Evolutionary conservation across 2,797 vertebrate genomes (phyloP).

Genomic region (Dendrocincla fuliginosa): DNA sequence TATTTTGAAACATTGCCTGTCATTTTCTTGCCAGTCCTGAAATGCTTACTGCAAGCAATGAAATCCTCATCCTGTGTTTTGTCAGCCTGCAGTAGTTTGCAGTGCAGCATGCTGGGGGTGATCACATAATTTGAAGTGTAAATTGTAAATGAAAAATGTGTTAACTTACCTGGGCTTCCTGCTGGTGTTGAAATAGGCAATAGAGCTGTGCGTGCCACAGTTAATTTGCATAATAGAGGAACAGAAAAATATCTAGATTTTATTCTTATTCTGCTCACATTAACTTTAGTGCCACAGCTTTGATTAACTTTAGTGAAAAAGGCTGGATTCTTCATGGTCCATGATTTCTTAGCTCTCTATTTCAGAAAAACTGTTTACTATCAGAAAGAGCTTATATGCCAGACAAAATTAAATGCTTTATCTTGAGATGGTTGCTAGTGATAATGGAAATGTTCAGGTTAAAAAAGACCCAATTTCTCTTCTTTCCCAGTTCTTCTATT

Average conservation of each 20-base stretch:
- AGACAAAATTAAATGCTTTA: background rate
- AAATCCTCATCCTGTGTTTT: conserved; percentile 8
- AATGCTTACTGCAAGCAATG: background rate
- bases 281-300: background rate
- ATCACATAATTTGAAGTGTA: conserved; percentile 31
- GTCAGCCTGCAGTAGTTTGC: background rate
- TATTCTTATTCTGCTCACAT: conserved; percentile 7
- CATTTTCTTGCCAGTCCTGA: conserved; percentile 9
- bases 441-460: background rate
- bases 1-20: conserved; percentile 38
- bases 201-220: background rate
- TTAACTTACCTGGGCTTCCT: conserved; percentile 34
- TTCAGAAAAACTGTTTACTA: background rate
- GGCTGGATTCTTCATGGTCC: background rate
- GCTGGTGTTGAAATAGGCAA: conserved; percentile 33
- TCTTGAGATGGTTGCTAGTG: background rate
- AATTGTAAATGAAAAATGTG: background rate
- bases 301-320: conserved; percentile 28
- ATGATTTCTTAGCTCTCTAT: background rate
- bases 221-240: conserved; percentile 26
- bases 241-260: background rate
- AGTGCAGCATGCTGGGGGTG: background rate
- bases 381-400: background rate
- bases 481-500: background rate
- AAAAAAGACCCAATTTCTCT: background rate